Evolutionary conservation across 2,888 invertebrate species (phyloP), one percentile per base, ranked within the genome.

Genomic region (Pseudoips prasinana): DNA sequence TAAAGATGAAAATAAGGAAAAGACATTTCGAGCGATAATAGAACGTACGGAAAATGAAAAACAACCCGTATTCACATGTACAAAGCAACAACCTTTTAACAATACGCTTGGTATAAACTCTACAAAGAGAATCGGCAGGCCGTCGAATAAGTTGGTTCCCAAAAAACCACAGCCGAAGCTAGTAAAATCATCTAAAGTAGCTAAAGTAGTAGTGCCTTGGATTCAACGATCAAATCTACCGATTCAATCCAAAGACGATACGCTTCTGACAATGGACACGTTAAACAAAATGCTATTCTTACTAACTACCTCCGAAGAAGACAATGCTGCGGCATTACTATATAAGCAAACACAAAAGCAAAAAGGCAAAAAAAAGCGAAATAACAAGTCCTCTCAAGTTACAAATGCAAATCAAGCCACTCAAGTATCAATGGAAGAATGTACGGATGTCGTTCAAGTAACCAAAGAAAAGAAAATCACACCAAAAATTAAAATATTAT

Each of bases 281-380:
- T 60, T 86, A 1, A 68, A 74, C 29, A 84, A 79, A 71, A 80
- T 86, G 70, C 46, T 86, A 10, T 49, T 36, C 32, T 10, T 77
- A 8, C 54, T 79, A 29, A 24, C 34, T 6, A 18, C 4, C 18
- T 5, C 3, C n/a, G 7, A 30, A 22, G 40, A 33, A 4, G 23
- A 33, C 10, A 22, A 18, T 4, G 25, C 28, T 36, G 41, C 10
- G 55, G 49, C 10, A 5, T 20, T 20, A 20, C n/a, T 20, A 17
- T 8, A 8, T 8, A 6, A 6, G 22, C 30, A 22, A 30, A 34
- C 7, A 46, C 18, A 28, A 51, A 46, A 19, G 24, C 28, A 33
- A 36, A 29, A 35, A 47, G 47, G 25, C 22, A 37, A 19, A n/a
- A 32, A 19, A 22, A 33, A 28, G 8, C n/a, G n/a, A n/a, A 22